phyloP scores from a whole-genome alignment of 2,797 vertebrate species.

The Chelon auratus region DNA sequence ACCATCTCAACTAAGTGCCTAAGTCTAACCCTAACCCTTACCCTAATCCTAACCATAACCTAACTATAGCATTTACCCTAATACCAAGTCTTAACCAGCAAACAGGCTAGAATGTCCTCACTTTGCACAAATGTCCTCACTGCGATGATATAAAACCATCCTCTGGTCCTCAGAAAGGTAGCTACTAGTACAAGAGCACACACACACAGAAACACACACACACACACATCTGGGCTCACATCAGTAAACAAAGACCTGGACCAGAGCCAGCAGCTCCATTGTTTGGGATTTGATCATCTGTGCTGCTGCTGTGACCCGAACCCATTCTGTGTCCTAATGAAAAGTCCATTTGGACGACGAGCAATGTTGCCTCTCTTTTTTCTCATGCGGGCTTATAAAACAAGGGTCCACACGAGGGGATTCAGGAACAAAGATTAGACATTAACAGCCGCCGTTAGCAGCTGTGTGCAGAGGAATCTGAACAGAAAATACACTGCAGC shows the following conservation, averaged over 20 bases:
- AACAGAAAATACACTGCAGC: not conserved
- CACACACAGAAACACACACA: slow-evolving; percentile 24
- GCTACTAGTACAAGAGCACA: not conserved
- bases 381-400: slow-evolving; percentile 54
- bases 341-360: slow-evolving; percentile 69
- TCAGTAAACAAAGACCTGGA: slow-evolving; percentile 61
- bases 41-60: too few species aligned
- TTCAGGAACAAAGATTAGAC: slow-evolving; percentile 46
- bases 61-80: too few species aligned
- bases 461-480: slow-evolving; percentile 27
- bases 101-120: too few species aligned
- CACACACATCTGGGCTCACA: slow-evolving; percentile 47
- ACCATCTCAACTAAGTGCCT: too few species aligned
- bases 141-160: too few species aligned
- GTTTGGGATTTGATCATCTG: slow-evolving; percentile 70
- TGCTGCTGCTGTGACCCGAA: slow-evolving; percentile 51
- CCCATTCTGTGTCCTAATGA: slow-evolving; percentile 62
- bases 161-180: too few species aligned
- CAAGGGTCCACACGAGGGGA: slow-evolving; percentile 16
- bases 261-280: slow-evolving; percentile 48
- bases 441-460: slow-evolving; percentile 46
- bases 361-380: slow-evolving; percentile 35
- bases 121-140: too few species aligned
- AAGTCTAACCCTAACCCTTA: too few species aligned
- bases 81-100: too few species aligned